Percentiles rank a stretch among this genome's conserved stretches.
Conservation (phyloP, 2,797 vertebrate species). For the Stomatorhinus walkeri region DNA sequence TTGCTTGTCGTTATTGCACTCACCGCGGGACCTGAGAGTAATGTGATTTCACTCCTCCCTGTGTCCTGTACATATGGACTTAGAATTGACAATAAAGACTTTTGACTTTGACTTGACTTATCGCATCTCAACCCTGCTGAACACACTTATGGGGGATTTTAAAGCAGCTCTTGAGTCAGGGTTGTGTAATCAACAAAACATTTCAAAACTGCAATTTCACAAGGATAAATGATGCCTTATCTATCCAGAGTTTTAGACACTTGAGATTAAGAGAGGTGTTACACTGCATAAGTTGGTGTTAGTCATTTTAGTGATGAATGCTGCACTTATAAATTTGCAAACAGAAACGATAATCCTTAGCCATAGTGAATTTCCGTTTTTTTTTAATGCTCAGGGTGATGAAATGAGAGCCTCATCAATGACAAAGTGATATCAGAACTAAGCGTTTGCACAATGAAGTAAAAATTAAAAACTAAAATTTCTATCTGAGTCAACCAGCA, state of each 20-base stretch:
- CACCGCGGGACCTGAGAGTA: background rate
- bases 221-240: background rate
- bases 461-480: background rate
- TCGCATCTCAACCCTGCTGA: background rate
- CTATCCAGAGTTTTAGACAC: conserved; percentile 4
- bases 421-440: background rate
- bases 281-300: background rate
- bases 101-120: background rate
- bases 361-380: background rate
- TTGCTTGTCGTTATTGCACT: background rate
- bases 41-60: background rate
- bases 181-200: background rate
- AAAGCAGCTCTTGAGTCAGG: background rate
- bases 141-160: background rate
- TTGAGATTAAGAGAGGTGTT: background rate
- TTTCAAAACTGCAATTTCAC: background rate
- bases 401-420: background rate
- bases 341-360: background rate
- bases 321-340: background rate
- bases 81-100: background rate
- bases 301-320: background rate
- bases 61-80: background rate
- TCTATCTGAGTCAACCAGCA: background rate
- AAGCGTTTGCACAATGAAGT: background rate
- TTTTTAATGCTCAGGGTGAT: background rate